Base-by-base conservation (phyloP, 2,888 invertebrate genomes). In the Cryptocephalus moraei region DNA sequence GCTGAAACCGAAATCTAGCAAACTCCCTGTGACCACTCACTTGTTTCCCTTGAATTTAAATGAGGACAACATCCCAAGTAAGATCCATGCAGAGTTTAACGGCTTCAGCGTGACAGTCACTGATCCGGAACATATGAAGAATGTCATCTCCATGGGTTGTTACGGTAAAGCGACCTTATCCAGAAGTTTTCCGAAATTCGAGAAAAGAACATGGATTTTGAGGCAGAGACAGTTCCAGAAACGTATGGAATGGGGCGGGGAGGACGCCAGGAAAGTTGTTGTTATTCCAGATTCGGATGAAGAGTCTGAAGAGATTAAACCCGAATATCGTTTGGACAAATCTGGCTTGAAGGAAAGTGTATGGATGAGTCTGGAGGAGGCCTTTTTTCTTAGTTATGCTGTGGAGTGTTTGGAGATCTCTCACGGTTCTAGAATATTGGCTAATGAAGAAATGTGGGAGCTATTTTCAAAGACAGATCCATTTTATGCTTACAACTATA, bases 301-400 rank as follows among this genome's bases (percentile, higher is more conserved):
- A 1, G 82, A 82, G 48, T 75, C 73, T 52, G 80, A 80, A 49
- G 73, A 78, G 52, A 67, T 82, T 48, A 75, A 75, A 57, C 78
- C 81, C 9, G 72, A 73, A 59, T 76, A 80, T 57, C 77, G 80
- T 62, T 61, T 76, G 6, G 80, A 81, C 62, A 74, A 73, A 58
- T 76, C 77, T 54, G 75, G 76, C 49, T 57, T 81, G 1, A 69
- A 71, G 45, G 86, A 87, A 70, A 78, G 75, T 14, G 68, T 87
- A 6, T 75, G 81, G 61, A 68, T 90, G n/a, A 77, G 79, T 1
- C 72, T 82, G 44, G 85, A 87, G 68, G 91, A 91, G 71, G 81
- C 88, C 1, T 86, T 86, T 62, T 88, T 89, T 56, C 71, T 91
- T 14, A 69, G 76, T 36, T 79, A 76, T 63, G 81, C 76, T 10